Base-by-base conservation (phyloP, 2,113 vertebrate species). In the Damaliscus lunatus region DNA sequence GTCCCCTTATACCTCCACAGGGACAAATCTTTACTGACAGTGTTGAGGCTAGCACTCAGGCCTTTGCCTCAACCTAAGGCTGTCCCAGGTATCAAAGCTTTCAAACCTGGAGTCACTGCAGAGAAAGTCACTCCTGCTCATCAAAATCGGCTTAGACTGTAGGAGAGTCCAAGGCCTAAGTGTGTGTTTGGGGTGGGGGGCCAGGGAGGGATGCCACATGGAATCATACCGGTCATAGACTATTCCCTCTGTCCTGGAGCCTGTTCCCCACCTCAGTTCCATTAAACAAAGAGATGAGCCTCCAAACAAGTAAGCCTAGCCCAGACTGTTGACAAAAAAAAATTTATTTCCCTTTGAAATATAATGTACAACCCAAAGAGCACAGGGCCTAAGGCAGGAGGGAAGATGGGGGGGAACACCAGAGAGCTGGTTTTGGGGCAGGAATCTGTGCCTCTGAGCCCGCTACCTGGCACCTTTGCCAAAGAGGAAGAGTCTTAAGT, bases 331-430 rank as follows among this genome's bases (percentile, higher is more conserved):
- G 87, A 71, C 71, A 77, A 92, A 62, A 84, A 46, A 78, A 96
- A 86, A 77, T 94, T 97, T 97, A 98, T 97, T 98, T 88, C 89
- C 59, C 90, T 97, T 97, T 96, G 62, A 95, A 96, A 96, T 93
- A 96, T 97, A 97, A 97, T 96, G 52, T 93, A 97, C 89, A 97
- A 89, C 14, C 91, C 53, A 62, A 96, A 97, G n/a, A 96, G 50
- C 33, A 94, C 33, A 92, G 92, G 29, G 46, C 57, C 12, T 90
- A 23, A 91, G 84, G 50, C 29, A 94, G 36, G 12, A 48, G 27
- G 43, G 53, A 89, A 64, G 40, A 82, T 53, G 15, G 52, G 48
- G 64, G 27, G 81, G 33, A 12, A 90, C 13, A 67, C 31, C 48
- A 93, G 33, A 48, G 36, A 92, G 29, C 88, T 88, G 31, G 21